Evolutionary conservation across 1,140 invertebrate genomes (phyloP).

Genomic region (Dendrolimus kikuchii): DNA sequence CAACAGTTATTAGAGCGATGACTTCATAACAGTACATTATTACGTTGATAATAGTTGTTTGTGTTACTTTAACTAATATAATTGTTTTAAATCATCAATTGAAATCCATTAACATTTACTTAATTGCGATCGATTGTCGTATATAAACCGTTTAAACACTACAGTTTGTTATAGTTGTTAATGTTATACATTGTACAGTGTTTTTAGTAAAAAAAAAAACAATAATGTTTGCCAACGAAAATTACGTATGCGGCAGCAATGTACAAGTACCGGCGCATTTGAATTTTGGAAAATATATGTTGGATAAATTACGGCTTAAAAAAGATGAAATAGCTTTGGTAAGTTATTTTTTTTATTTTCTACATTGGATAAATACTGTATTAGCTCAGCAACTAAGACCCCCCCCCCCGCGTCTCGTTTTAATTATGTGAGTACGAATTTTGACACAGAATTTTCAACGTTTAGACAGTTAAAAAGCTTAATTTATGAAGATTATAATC

Average conservation of each 20-base stretch:
- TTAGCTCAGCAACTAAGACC: no score
- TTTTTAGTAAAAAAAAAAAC: not conserved
- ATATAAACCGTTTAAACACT: conserved; percentile 1
- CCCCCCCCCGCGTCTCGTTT: no score
- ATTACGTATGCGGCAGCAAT: conserved; percentile 32
- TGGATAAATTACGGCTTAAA: conserved; percentile 21
- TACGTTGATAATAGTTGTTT: no score
- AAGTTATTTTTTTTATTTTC: conserved; percentile 20
- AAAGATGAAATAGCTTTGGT: conserved; percentile 35
- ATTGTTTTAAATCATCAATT: no score
- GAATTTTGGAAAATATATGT: conserved; percentile 48
- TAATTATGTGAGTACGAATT: no score
- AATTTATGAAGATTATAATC: no score
- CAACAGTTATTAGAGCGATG: no score
- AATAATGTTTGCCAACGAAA: conserved; percentile 15
- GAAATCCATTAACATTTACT: not conserved
- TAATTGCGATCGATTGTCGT: not conserved
- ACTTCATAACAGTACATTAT: no score
- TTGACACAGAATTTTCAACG: no score
- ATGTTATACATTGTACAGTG: no score
- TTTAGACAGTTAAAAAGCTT: no score
- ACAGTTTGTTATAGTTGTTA: conserved; percentile 2
- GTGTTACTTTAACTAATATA: no score
- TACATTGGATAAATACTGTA: not conserved
- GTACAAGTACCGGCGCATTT: conserved; percentile 39